Base-by-base conservation (phyloP, 2,113 vertebrate species). In the Enhydra lutris region DNA sequence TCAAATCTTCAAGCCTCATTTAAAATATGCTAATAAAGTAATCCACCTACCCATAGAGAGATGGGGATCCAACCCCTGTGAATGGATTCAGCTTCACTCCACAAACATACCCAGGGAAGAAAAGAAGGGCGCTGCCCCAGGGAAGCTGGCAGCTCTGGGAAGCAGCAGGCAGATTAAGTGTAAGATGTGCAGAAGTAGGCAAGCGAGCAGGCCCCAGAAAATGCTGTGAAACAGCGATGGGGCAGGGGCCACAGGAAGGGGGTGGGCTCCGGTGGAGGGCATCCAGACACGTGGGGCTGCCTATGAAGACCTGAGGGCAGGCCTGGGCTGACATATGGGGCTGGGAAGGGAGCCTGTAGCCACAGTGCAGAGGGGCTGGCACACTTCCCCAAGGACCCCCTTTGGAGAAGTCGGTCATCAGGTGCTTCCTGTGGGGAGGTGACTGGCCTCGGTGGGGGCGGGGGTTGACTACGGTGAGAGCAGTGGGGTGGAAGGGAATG, bases 181-280 rank as follows among this genome's bases (percentile, higher is more conserved):
- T 3, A 3, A 0, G 14, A 29, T 7, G 12, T 0, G 13, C n/a
- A 31, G 63, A n/a, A 11, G 0, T 7, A 17, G 73, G 78, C 21
- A 0, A 26, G 39, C 0, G 14, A 42, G 36, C 0, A 2, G 61
- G 8, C 42, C 36, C 4, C 21, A 20, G 47, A 15, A 42, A 15
- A 14, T 6, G 2, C 1, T 0, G 10, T 1, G 4, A 13, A 9
- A 11, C 2, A 0, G 0, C 3, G 0, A 21, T 14, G 50, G 55
- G 20, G 50, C 2, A 1, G 1, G 8, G 36, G 6, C 12, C 17
- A 20, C 59, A n/a, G 29, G 7, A 2, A 26, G 67, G 34, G 45
- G 39, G 39, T 14, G 20, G 17, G 14, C 12, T 0, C 10, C 2
- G 6, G 34, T 8, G 26, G 29, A 14, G 31, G 59, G 24, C 31